Evolutionary conservation across 2,888 invertebrate genomes (phyloP).

Genomic region (Platynereis dumerilii): DNA sequence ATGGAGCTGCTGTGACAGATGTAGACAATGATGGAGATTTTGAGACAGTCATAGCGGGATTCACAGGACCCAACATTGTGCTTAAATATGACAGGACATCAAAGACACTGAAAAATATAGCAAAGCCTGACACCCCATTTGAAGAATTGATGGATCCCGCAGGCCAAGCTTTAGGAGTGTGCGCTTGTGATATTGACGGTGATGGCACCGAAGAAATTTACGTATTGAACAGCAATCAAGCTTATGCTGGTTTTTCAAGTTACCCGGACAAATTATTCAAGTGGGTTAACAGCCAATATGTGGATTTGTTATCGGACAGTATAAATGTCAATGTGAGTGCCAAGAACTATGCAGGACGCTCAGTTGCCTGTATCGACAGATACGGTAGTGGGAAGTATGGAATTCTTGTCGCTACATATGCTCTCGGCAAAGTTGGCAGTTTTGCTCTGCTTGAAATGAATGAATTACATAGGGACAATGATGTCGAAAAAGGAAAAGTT

Average conservation of each 20-base stretch:
- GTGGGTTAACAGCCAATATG: constrained; percentile 47
- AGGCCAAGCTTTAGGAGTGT: constrained; percentile 50
- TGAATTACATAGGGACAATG: constrained; percentile 39
- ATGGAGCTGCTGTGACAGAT: constrained; percentile 53
- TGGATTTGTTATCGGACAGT: constrained; percentile 46
- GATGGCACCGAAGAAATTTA: constrained; percentile 57
- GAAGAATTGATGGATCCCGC: constrained; percentile 42
- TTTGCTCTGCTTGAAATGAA: constrained; percentile 56
- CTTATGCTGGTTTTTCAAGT: constrained; percentile 44
- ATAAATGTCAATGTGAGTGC: constrained; percentile 42
- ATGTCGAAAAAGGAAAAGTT: constrained; percentile 43
- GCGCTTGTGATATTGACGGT: constrained; percentile 55
- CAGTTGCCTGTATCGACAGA: constrained; percentile 54
- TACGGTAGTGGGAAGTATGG: constrained; percentile 49
- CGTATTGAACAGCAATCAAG: constrained; percentile 52
- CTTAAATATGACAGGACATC: constrained; percentile 43
- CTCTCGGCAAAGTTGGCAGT: constrained; percentile 38
- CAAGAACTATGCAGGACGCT: constrained; percentile 48
- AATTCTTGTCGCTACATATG: constrained; percentile 49
- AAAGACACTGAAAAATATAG: constrained; percentile 44
- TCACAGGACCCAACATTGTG: constrained; percentile 43
- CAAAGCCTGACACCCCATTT: constrained; percentile 39
- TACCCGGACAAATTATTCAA: constrained; percentile 53
- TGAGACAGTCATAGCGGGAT: constrained; percentile 52
- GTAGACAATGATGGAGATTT: constrained; percentile 51